Base-by-base conservation (phyloP, 1,140 invertebrate genomes). In the Drosophila nikananu region DNA sequence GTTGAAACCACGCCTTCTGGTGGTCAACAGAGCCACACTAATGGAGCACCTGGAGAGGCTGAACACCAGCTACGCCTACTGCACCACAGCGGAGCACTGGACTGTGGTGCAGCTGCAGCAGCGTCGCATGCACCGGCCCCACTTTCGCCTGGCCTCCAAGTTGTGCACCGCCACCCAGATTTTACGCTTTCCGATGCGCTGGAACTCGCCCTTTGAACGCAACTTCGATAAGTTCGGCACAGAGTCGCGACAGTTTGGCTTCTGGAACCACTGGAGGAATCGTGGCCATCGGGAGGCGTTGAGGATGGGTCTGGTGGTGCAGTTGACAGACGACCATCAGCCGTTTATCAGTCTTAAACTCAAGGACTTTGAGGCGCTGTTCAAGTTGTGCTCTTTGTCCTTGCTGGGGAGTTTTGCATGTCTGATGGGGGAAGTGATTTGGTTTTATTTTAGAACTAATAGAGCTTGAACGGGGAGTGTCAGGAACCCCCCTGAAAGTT, bases 1-100 rank as follows among this genome's bases (percentile, higher is more conserved):
- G 0, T 44, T 86, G 2, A n/a, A 25, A 8, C 39, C 61, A 5
- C 80, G 64, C 42, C 52, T 86, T 1, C 39, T 87, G n/a, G 57
- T 83, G 12, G 77, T 87, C n/a, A 74, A 80, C 21, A 37, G 17
- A 12, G 54, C 72, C 7, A 80, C 63, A 4, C 48, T 77, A 12
- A 1, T 27, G 9, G n/a, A 86, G 12, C 83, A 86, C 52, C 12
- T 67, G 41, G n/a, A 32, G 39, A 55, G 5, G 1, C 41, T 86
- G 0, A 83, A 86, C 41, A 63, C 60, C 27, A 83, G 83, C 42
- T 86, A 74, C 46, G 83, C 83, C 35, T 86, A 87, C 46, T 82
- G 66, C 41, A 48, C 10, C 21, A 64, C 58, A 9, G 9, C 27
- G 9, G 17, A 49, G 10, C 30, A 54, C 25, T 80, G 83, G 71